Evolutionary conservation across 2,888 invertebrate genomes (phyloP).

Genomic region (Apotomis turbidana): DNA sequence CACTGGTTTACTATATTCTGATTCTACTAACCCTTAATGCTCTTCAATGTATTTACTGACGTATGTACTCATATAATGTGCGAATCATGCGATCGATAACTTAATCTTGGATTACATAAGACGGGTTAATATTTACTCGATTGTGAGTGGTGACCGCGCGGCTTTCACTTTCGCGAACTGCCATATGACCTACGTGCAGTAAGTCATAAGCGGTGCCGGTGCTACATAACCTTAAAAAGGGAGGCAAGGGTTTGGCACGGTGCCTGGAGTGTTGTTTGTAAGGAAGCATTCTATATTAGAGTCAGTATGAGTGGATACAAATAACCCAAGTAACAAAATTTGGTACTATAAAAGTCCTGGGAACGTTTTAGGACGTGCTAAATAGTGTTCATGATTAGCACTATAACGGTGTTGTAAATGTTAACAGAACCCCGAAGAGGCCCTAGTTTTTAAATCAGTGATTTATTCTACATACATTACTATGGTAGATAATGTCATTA

Average conservation of each 20-base stretch:
- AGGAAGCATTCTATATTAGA: background rate
- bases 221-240: background rate
- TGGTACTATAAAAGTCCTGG: too few species aligned
- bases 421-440: too few species aligned
- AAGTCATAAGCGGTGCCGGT: conserved; percentile 12
- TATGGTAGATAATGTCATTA: too few species aligned
- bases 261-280: background rate
- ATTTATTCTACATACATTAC: too few species aligned
- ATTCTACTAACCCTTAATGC: background rate
- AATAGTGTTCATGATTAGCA: too few species aligned
- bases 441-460: too few species aligned
- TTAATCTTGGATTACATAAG: conserved; percentile 71
- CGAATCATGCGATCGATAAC: conserved; percentile 58
- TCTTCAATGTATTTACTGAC: background rate
- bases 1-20: too few species aligned
- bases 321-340: too few species aligned
- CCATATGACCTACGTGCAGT: conserved; percentile 50
- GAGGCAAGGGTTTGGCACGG: background rate
- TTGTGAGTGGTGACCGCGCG: conserved; percentile 68
- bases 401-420: too few species aligned
- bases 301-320: too few species aligned
- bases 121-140: conserved; percentile 76
- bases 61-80: conserved; percentile 22
- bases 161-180: conserved; percentile 76
- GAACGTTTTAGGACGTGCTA: too few species aligned